phyloP scores from a whole-genome alignment of 2,797 vertebrate genomes.

The Chaetophractus vellerosus region DNA sequence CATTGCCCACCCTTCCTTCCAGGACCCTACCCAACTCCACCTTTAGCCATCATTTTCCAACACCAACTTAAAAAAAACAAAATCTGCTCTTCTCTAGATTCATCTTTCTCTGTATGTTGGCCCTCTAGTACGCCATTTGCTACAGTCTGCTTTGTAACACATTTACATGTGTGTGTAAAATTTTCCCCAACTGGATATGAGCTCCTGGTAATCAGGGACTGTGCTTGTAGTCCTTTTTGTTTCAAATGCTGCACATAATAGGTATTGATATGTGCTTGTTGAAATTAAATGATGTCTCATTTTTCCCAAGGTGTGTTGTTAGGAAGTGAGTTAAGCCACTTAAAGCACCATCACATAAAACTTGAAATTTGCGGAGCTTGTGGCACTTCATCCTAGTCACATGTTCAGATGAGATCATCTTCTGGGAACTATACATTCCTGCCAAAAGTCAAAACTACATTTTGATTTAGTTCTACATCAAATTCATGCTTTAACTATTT shows the following conservation, averaged over 20 bases:
- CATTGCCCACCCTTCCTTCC: not conserved
- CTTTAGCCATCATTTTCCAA: not conserved
- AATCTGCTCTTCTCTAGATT: not conserved
- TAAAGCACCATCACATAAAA: not conserved
- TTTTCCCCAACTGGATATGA: not conserved
- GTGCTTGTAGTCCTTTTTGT: not conserved
- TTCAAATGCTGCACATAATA: not conserved
- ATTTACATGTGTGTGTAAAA: not conserved
- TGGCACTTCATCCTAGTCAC: not conserved
- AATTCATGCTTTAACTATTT: not conserved
- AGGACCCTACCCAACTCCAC: not conserved
- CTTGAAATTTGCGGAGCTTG: not conserved
- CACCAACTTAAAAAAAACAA: not conserved
- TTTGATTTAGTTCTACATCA: conserved; percentile 24
- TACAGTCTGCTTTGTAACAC: not conserved
- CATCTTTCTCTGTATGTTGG: not conserved
- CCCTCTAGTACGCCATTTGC: not conserved
- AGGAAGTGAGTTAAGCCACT: not conserved
- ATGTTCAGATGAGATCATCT: not conserved
- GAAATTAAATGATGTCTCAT: conserved; percentile 25
- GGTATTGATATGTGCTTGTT: not conserved
- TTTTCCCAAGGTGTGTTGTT: not conserved
- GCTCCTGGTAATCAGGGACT: not conserved
- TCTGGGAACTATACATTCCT: not conserved
- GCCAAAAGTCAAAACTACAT: not conserved